phyloP scores from a whole-genome alignment of 1,140 invertebrate species.

The Chironomus tepperi region DNA sequence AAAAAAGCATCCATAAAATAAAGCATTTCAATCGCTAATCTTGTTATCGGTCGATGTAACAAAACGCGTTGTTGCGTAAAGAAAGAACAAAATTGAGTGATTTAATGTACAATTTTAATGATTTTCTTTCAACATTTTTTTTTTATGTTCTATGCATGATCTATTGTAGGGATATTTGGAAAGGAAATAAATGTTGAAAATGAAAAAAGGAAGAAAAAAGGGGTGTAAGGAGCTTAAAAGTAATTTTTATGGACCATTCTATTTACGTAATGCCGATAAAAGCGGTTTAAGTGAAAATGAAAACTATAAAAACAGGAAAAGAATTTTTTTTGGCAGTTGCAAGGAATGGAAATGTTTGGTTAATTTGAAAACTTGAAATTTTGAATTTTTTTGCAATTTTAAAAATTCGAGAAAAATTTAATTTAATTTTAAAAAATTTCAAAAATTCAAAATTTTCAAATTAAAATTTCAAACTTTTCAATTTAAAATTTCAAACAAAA shows the following conservation, averaged over 20 bases:
- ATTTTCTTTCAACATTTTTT: neutral
- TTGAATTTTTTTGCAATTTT: too few relatives aligned
- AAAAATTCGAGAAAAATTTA: too few relatives aligned
- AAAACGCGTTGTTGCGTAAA: conserved; percentile 7
- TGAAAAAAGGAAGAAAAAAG: neutral
- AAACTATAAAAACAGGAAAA: conserved; percentile 1
- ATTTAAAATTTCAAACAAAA: too few relatives aligned
- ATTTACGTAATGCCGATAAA: neutral
- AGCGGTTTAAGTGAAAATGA: neutral
- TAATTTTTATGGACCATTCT: conserved; percentile 16
- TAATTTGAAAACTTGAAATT: too few relatives aligned
- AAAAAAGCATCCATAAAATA: neutral
- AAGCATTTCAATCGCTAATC: neutral
- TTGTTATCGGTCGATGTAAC: neutral
- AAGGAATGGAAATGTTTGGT: too few relatives aligned
- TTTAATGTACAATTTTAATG: conserved; percentile 14
- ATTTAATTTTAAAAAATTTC: too few relatives aligned
- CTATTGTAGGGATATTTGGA: neutral
- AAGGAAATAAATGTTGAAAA: neutral
- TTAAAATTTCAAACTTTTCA: too few relatives aligned
- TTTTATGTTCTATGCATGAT: conserved; percentile 21
- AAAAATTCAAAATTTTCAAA: too few relatives aligned
- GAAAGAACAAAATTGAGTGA: neutral
- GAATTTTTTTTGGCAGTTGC: neutral
- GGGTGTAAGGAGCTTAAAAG: neutral